phyloP scores from a whole-genome alignment of 2,113 vertebrate species.

The Sinocyclocheilus anophthalmus region DNA sequence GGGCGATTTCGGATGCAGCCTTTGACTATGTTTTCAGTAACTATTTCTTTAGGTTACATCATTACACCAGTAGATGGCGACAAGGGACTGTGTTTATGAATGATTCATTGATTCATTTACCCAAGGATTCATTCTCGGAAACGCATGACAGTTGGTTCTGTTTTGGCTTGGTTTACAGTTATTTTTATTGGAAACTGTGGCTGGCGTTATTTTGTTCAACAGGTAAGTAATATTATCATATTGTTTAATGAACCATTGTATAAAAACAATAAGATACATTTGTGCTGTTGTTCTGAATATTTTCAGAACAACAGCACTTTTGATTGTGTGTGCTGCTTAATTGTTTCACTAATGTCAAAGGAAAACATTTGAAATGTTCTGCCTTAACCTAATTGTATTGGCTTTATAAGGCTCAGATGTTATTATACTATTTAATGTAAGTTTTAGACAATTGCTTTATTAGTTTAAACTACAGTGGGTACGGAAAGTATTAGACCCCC shows the following conservation, averaged over 20 bases:
- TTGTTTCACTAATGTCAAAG: not conserved
- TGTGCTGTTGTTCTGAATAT: not conserved
- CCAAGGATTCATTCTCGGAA: no score
- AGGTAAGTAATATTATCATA: not conserved
- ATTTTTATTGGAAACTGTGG: not conserved
- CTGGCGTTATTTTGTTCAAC: not conserved
- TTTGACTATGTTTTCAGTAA: not conserved
- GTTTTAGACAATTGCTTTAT: not conserved
- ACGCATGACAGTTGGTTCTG: not conserved
- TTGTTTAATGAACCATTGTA: not conserved
- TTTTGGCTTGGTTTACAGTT: not conserved
- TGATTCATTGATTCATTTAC: not conserved
- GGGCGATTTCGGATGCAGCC: no score
- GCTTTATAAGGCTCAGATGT: not conserved
- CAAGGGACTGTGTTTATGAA: not conserved
- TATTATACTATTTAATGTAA: not conserved
- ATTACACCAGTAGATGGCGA: not conserved
- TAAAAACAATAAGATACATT: not conserved
- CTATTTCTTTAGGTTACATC: not conserved
- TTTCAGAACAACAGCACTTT: not conserved
- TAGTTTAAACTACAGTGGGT: not conserved
- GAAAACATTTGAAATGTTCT: not conserved
- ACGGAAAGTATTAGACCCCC: no score
- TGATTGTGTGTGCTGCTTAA: not conserved
- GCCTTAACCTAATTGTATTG: not conserved